Conservation (phyloP, 2,888 invertebrate genomes). For the Pyrrhosoma nymphula region DNA sequence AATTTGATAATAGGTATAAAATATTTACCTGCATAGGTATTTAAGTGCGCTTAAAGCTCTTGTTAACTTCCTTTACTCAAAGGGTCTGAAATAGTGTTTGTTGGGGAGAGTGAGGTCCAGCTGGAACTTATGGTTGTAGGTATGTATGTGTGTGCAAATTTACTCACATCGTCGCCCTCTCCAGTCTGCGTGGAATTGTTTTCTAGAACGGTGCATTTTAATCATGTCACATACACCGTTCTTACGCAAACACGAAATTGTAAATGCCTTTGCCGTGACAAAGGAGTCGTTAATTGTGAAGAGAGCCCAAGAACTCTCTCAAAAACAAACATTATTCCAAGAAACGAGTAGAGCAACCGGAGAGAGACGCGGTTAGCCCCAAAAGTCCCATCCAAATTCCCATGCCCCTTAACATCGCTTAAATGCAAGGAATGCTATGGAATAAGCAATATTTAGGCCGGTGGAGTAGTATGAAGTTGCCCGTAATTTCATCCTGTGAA, state of each 20-base stretch:
- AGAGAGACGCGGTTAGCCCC: neutral
- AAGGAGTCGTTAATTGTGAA: neutral
- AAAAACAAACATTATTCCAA: neutral
- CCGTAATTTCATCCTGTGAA: neutral
- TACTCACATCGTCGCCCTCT: neutral
- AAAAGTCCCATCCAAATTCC: neutral
- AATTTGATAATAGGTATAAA: too few species aligned
- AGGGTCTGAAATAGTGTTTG: neutral
- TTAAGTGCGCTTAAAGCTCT: too few species aligned
- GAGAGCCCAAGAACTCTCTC: slow-evolving; percentile 1
- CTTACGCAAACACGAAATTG: slow-evolving; percentile 15
- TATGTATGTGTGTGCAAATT: neutral
- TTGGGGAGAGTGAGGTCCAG: neutral
- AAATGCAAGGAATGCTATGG: neutral
- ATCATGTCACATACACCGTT: neutral
- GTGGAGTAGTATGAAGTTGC: neutral
- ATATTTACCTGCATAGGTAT: too few species aligned
- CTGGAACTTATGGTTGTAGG: neutral
- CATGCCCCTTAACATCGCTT: neutral
- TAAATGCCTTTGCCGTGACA: neutral
- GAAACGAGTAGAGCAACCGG: neutral
- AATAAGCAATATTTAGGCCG: neutral
- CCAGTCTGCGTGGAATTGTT: neutral
- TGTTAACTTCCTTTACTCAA: neutral
- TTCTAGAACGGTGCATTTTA: neutral